phyloP scores from a whole-genome alignment of 1,140 invertebrate genomes.

The Zeugodacus cucurbitae region DNA sequence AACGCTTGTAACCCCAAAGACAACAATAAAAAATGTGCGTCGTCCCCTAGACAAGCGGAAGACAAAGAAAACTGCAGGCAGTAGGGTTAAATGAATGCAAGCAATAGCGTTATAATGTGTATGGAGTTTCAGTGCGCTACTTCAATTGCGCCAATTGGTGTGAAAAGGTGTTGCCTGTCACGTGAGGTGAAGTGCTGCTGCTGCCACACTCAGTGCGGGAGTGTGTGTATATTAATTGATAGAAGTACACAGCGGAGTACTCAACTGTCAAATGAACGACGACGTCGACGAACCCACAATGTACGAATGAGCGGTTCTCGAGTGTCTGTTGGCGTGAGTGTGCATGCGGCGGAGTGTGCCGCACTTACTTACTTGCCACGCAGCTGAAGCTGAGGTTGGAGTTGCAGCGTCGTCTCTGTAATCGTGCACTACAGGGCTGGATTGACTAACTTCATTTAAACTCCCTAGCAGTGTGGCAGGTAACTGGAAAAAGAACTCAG shows the following conservation, averaged over 20 bases:
- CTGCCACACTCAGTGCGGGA: neutral
- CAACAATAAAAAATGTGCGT: neutral
- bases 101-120: neutral
- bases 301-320: neutral
- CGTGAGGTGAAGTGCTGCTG: neutral
- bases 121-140: neutral
- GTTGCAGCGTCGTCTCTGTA: neutral
- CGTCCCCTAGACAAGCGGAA: neutral
- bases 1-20: neutral
- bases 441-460: neutral
- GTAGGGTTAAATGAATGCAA: neutral
- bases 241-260: neutral
- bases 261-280: constrained; percentile 36
- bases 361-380: neutral
- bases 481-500: neutral
- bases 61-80: neutral
- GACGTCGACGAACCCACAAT: constrained; percentile 3
- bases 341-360: neutral
- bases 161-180: neutral
- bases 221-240: neutral
- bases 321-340: neutral
- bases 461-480: neutral
- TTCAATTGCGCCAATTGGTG: neutral
- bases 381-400: neutral
- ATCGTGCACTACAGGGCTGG: neutral